Evolutionary conservation across 2,113 vertebrate genomes (phyloP).

Genomic region (Ptychochromis oligacanthus): DNA sequence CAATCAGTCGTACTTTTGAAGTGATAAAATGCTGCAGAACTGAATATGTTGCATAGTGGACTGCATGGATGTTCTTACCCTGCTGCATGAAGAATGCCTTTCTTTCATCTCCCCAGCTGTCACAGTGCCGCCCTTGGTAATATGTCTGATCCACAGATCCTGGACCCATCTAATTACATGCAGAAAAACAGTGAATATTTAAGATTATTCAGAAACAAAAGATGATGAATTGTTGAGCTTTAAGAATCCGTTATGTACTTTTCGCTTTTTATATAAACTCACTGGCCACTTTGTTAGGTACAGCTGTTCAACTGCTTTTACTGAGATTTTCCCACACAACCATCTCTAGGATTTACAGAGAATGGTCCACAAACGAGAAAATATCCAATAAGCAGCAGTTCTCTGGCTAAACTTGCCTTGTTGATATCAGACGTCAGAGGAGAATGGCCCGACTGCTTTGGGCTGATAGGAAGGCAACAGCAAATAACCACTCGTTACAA

Average conservation of each 20-base stretch:
- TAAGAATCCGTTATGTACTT: background rate
- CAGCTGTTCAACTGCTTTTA: background rate
- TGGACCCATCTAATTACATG: conserved; percentile 75
- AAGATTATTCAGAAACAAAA: background rate
- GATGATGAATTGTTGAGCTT: background rate
- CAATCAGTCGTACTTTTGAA: background rate
- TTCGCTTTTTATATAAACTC: conserved; percentile 1
- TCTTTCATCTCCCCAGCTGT: conserved; percentile 83
- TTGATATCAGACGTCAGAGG: too few relatives aligned
- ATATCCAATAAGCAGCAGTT: too few relatives aligned
- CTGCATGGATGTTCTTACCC: conserved; percentile 74
- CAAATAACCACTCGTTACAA: too few relatives aligned
- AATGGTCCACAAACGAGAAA: too few relatives aligned
- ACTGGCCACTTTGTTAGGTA: background rate
- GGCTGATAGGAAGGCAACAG: too few relatives aligned
- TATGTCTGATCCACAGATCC: conserved; percentile 88
- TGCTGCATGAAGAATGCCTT: conserved; percentile 82
- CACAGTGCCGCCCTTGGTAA: conserved; percentile 89
- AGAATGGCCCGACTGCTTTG: too few relatives aligned
- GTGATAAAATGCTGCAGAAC: background rate
- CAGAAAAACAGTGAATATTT: conserved; percentile 1
- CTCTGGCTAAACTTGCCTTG: too few relatives aligned
- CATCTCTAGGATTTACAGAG: too few relatives aligned
- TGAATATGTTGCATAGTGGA: background rate
- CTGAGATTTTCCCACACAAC: too few relatives aligned